A percentile compares a stretch with the other conserved stretches of the same genome.
Conservation (phyloP, 2,113 vertebrate genomes). For the Bujurquina vittata region DNA sequence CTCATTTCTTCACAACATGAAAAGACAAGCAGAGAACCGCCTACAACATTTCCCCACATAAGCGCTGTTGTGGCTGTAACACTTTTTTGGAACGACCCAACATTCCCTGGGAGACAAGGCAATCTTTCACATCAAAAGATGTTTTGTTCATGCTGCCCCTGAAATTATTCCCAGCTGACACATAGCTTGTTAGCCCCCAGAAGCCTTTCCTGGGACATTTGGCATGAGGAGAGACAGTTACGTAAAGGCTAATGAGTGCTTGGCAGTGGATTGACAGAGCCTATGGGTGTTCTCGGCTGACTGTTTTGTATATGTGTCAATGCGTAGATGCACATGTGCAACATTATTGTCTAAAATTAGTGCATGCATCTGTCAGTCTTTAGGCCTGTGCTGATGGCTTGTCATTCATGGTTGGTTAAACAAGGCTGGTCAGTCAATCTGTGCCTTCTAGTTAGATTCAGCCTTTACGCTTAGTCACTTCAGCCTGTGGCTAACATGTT, state of each 20-base stretch:
- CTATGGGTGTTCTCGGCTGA: slow-evolving; percentile 36
- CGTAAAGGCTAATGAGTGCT: slow-evolving; percentile 63
- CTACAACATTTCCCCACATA: slow-evolving; percentile 40
- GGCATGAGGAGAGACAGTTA: slow-evolving; percentile 46
- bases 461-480: slow-evolving; percentile 29
- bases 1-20: slow-evolving; percentile 59
- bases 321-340: slow-evolving; percentile 23
- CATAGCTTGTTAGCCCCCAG: slow-evolving; percentile 34
- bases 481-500: slow-evolving; percentile 33
- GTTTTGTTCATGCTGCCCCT: slow-evolving; percentile 54
- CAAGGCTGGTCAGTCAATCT: slow-evolving; percentile 48
- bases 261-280: slow-evolving; percentile 54
- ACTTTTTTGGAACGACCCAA: slow-evolving; percentile 41
- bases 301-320: slow-evolving; percentile 36
- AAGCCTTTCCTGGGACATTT: slow-evolving; percentile 51
- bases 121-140: slow-evolving; percentile 65
- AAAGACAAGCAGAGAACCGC: slow-evolving; percentile 50
- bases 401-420: slow-evolving; percentile 65
- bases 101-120: slow-evolving; percentile 54
- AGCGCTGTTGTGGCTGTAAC: slow-evolving; percentile 43
- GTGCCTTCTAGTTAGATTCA: slow-evolving; percentile 43
- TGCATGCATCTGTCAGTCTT: slow-evolving; percentile 62
- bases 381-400: slow-evolving; percentile 57
- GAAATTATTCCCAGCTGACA: slow-evolving; percentile 50
- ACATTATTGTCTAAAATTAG: slow-evolving; percentile 59